A percentile compares a stretch with the other conserved stretches of the same genome.
Conservation (phyloP, 2,113 vertebrate species). For the Barnardius zonarius region DNA sequence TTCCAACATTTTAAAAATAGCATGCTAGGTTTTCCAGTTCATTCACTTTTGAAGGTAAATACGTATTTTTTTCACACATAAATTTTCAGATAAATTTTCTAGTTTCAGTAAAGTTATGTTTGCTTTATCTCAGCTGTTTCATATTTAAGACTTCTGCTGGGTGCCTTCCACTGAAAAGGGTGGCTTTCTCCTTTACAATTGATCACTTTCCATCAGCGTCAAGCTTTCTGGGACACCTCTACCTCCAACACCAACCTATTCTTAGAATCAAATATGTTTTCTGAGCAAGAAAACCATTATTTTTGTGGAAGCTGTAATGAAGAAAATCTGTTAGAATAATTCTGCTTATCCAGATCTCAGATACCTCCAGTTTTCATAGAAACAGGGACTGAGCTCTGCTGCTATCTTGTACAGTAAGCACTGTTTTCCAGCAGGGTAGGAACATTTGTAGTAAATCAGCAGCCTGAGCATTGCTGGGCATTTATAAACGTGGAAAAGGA, state of each 20-base stretch:
- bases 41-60: background rate
- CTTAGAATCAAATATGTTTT: background rate
- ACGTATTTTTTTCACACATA: background rate
- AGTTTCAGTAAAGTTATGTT: background rate
- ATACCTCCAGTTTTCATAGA: background rate
- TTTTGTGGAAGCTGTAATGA: background rate
- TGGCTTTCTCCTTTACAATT: background rate
- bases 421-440: background rate
- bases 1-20: background rate
- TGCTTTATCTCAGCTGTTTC: background rate
- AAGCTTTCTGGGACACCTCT: background rate
- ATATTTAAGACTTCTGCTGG: background rate
- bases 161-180: background rate
- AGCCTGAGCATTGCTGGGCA: background rate
- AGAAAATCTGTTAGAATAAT: background rate
- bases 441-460: background rate
- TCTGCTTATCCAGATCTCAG: background rate
- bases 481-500: background rate
- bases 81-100: background rate
- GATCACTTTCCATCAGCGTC: background rate
- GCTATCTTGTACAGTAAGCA: background rate
- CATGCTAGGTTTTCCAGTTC: background rate
- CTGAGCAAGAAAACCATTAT: background rate
- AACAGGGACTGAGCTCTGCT: background rate
- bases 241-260: background rate